Evolutionary conservation across 2,113 vertebrate genomes (phyloP), one percentile per base, ranked within the genome.

Genomic region (Lepisosteus oculatus): DNA sequence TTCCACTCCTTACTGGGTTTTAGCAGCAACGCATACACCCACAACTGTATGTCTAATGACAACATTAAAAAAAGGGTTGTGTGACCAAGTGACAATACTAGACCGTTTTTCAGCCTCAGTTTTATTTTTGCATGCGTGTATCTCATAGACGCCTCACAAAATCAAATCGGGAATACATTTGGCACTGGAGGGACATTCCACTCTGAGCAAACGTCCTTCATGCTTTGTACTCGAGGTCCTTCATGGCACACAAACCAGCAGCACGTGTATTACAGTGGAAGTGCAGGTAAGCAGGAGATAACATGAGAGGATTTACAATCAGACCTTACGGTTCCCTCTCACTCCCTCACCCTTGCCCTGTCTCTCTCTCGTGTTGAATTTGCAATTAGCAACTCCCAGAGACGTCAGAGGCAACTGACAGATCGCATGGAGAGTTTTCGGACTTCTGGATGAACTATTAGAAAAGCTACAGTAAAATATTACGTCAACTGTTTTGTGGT

Each of bases 281-380:
- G 66, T 75, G 69, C 73, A 61, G 62, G 75, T 17, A 41, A 44
- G 9, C 43, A 43, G 65, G 67, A 81, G 82, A 84, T 84, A 84
- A 84, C 73, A 71, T 70, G 66, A 61, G 51, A 72, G 78, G 82
- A 81, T 84, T 81, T 81, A 65, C 67, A 8, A n/a, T 56, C 45
- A 57, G 43, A 61, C 54, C 6, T 42, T 70, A 63, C n/a, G 56
- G 11, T 43, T 8, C 8, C 8, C 43, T 6, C 59, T 12, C n/a
- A n/a, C 72, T 73, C 69, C 55, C 55, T 77, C 70, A 67, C 75
- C 56, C 75, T 55, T 57, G 66, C 69, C 43, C 57, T 43, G 71
- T 59, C 67, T 63, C 69, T 72, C 76, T 43, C 29, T 70, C 72
- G 15, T 45, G 59, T 14, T 8, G 47, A 9, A 9, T 51, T 51